Percentiles rank a stretch among this genome's conserved stretches.
Conservation (phyloP, 2,113 vertebrate species). For the Desmodus rotundus region DNA sequence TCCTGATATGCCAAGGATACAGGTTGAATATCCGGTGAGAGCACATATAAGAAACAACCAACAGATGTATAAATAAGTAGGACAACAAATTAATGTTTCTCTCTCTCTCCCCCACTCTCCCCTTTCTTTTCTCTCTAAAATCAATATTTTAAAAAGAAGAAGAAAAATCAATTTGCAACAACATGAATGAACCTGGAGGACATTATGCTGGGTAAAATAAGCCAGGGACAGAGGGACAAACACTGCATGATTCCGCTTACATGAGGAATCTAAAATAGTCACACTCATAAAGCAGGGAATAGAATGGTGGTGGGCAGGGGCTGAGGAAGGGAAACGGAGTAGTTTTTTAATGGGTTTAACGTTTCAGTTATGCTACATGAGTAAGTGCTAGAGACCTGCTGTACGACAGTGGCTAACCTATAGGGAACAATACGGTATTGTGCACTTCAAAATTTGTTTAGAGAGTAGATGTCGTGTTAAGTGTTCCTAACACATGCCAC, state of each 20-base stretch:
- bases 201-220: background rate
- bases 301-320: background rate
- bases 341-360: background rate
- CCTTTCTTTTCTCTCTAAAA: too few relatives aligned
- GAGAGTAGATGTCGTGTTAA: background rate
- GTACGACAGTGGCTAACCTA: background rate
- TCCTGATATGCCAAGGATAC: too few relatives aligned
- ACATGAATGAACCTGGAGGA: background rate
- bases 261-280: background rate
- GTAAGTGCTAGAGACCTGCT: background rate
- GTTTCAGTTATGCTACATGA: background rate
- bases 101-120: too few relatives aligned
- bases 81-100: too few relatives aligned
- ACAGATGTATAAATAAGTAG: too few relatives aligned
- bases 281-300: background rate
- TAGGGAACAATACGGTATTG: background rate
- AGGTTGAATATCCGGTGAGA: too few relatives aligned
- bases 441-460: background rate
- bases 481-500: background rate
- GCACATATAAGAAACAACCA: too few relatives aligned
- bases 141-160: too few relatives aligned
- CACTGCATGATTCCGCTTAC: background rate
- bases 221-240: background rate
- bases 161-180: background rate
- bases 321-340: background rate